phyloP scores from a whole-genome alignment of 2,888 invertebrate genomes.

The Drosophila sordidapex region DNA sequence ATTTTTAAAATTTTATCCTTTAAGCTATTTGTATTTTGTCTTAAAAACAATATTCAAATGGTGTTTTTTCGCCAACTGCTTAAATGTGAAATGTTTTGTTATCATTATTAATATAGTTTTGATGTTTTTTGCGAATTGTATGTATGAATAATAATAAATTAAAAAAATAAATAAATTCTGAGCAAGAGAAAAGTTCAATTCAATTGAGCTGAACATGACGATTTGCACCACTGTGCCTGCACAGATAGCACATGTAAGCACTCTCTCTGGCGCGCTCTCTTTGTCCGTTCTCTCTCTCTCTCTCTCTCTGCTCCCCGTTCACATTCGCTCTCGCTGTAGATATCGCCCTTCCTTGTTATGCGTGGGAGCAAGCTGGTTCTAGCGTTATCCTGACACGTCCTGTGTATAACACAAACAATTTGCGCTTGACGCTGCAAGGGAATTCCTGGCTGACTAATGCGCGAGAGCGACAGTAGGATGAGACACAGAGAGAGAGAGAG shows the following conservation, averaged over 20 bases:
- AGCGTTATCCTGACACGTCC: slow-evolving; percentile 45
- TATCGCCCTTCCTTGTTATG: slow-evolving; percentile 28
- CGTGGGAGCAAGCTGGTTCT: slow-evolving; percentile 64
- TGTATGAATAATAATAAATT: background rate
- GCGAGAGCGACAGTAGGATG: background rate
- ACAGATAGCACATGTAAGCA: slow-evolving; percentile 15
- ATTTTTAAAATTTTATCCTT: background rate
- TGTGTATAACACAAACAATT: slow-evolving; percentile 75
- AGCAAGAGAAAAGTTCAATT: background rate
- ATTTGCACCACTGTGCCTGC: slow-evolving; percentile 40
- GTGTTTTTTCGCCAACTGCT: background rate
- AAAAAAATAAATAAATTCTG: background rate
- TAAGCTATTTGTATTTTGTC: background rate
- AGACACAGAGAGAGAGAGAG: background rate
- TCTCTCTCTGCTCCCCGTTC: background rate
- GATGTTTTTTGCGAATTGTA: background rate
- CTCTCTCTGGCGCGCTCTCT: slow-evolving; percentile 13
- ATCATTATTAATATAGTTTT: background rate
- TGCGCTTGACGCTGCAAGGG: slow-evolving; percentile 63
- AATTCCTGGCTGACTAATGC: slow-evolving; percentile 47
- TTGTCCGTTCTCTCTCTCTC: background rate
- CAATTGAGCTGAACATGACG: background rate
- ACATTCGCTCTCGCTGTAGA: slow-evolving; percentile 12
- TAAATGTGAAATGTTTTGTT: background rate
- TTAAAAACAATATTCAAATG: background rate